phyloP scores from a whole-genome alignment of 2,888 invertebrate genomes.

The Drosophila atroscutellata region DNA sequence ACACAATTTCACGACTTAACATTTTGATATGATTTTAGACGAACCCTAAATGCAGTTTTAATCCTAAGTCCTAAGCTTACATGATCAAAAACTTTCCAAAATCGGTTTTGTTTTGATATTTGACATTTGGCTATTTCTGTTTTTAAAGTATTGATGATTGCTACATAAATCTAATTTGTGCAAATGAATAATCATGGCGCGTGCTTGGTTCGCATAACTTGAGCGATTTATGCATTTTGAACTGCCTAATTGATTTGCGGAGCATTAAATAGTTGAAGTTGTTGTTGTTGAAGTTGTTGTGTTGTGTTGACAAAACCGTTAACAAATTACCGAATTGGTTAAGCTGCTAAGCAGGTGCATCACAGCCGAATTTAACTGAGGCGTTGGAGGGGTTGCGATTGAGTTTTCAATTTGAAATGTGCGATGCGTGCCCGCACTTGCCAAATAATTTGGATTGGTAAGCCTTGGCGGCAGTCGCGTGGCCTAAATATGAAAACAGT shows the following conservation, averaged over 20 bases:
- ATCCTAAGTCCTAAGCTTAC: not conserved
- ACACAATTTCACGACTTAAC: not conserved
- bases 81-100: not conserved
- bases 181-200: conserved; percentile 53
- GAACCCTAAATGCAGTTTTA: not conserved
- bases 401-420: conserved; percentile 68
- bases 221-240: conserved; percentile 65
- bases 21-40: not conserved
- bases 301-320: conserved; percentile 17
- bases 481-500: conserved; percentile 73
- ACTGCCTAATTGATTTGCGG: conserved; percentile 70
- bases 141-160: not conserved
- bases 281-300: not conserved
- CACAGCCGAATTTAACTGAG: conserved; percentile 31
- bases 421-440: conserved; percentile 69
- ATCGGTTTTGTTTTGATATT: not conserved
- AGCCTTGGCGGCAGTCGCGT: conserved; percentile 66
- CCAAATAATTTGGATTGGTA: conserved; percentile 59
- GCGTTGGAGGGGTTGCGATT: conserved; percentile 19
- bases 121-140: not conserved
- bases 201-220: conserved; percentile 54
- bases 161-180: conserved; percentile 42
- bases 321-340: conserved; percentile 46
- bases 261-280: conserved; percentile 35
- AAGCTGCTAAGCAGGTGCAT: conserved; percentile 53